Percentiles rank a stretch among this genome's conserved stretches.
Evolutionary conservation across 2,888 invertebrate genomes (phyloP).

Genomic region (Stomorhina lunata): DNA sequence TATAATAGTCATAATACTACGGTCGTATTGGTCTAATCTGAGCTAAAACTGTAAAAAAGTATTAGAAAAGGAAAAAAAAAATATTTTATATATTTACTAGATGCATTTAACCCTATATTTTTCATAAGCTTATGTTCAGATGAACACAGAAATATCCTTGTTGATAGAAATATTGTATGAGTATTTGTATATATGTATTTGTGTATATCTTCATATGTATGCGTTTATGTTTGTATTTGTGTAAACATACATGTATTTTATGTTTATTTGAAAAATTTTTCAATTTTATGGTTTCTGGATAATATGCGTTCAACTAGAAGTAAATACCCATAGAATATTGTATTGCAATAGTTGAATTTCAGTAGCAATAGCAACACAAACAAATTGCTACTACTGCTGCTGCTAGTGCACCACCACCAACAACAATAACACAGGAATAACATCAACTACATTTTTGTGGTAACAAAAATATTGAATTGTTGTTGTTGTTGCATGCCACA

Average conservation of each 20-base stretch:
- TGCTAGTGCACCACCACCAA: constrained; percentile 40
- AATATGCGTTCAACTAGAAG: constrained; percentile 76
- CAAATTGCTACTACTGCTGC: too few species aligned
- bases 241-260: constrained; percentile 45
- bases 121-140: constrained; percentile 51
- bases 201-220: not conserved
- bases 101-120: constrained; percentile 26
- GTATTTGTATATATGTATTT: not conserved
- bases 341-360: constrained; percentile 34
- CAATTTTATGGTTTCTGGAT: constrained; percentile 78
- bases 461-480: constrained; percentile 20
- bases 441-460: constrained; percentile 53
- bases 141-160: constrained; percentile 3
- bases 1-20: constrained; percentile 22
- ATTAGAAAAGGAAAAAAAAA: not conserved
- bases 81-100: not conserved
- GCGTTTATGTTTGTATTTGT: constrained; percentile 1
- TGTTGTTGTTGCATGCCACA: constrained; percentile 60
- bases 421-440: constrained; percentile 38
- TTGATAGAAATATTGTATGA: not conserved
- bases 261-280: constrained; percentile 71
- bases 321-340: constrained; percentile 69
- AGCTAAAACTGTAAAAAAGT: constrained; percentile 27
- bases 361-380: constrained; percentile 39
- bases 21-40: constrained; percentile 57